Conservation (phyloP, 2,113 vertebrate species). For the Mugil cephalus region DNA sequence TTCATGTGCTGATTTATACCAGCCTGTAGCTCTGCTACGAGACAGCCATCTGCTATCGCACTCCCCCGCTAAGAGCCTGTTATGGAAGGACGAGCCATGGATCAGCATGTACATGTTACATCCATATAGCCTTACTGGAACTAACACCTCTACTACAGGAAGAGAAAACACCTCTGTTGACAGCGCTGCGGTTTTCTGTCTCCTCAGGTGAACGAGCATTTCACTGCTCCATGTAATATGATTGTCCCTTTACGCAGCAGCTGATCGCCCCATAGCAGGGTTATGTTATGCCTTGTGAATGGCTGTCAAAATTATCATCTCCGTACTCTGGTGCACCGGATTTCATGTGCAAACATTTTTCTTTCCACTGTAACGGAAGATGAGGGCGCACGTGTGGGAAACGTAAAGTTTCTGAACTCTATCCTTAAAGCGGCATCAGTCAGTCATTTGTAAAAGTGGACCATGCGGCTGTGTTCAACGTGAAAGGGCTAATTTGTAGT, state of each 20-base stretch:
- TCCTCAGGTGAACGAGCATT: constrained; percentile 35
- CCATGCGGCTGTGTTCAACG: not conserved
- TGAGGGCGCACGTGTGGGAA: not conserved
- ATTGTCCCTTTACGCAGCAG: constrained; percentile 43
- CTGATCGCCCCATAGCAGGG: constrained; percentile 29
- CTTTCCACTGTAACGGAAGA: constrained; percentile 9
- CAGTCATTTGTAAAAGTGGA: not conserved
- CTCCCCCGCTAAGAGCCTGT: constrained; percentile 71
- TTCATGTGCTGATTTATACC: constrained; percentile 80
- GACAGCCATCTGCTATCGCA: constrained; percentile 78
- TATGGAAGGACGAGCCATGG: constrained; percentile 58
- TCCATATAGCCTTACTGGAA: constrained; percentile 77
- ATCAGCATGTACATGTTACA: constrained; percentile 73
- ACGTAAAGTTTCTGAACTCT: not conserved
- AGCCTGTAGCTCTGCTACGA: constrained; percentile 60
- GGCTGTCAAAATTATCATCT: constrained; percentile 31
- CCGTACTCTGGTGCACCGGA: constrained; percentile 16
- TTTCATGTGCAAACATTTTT: constrained; percentile 1
- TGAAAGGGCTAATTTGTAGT: not conserved
- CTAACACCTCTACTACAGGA: constrained; percentile 60
- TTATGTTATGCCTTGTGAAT: constrained; percentile 36
- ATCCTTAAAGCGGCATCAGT: constrained; percentile 5
- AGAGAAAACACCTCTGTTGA: constrained; percentile 28
- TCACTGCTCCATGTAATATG: constrained; percentile 43
- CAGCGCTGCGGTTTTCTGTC: constrained; percentile 22